These are phyloP conservation scores for Kryptopterus vitreolus DNA, from an alignment of 2,797 vertebrate species.

Conservation along the genomic window DNA sequence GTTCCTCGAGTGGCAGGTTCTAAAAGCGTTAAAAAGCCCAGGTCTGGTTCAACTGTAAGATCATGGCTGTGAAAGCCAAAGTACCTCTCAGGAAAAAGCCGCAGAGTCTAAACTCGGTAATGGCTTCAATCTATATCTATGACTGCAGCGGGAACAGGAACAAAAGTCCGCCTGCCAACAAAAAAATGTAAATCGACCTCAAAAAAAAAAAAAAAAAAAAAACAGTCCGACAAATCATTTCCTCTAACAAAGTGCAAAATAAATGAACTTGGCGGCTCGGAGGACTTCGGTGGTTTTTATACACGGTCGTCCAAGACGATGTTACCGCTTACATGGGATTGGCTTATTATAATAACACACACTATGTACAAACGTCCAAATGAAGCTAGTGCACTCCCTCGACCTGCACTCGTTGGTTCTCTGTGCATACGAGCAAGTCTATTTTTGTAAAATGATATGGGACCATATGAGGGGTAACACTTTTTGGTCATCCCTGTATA, in stretches of 20 bases:
- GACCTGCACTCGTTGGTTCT: too few species aligned
- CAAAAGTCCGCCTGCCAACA: neutral
- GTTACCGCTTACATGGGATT: too few species aligned
- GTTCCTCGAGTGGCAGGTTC: slow-evolving; percentile 27
- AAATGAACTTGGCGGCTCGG: neutral
- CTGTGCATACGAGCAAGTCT: too few species aligned
- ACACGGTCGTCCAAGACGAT: too few species aligned
- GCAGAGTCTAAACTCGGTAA: neutral
- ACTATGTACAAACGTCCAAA: too few species aligned
- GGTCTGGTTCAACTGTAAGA: slow-evolving; percentile 23
- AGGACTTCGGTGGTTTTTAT: neutral
- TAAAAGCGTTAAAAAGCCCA: slow-evolving; percentile 25
- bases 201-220: too few species aligned
- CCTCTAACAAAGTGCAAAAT: neutral
- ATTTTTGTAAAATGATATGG: too few species aligned
- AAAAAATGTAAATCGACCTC: neutral
- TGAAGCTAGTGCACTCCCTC: too few species aligned
- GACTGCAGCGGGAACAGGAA: neutral
- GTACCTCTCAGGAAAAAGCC: neutral
- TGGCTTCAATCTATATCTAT: neutral
- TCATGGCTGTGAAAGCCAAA: slow-evolving; percentile 17
- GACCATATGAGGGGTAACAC: too few species aligned
- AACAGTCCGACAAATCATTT: neutral
- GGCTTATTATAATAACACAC: too few species aligned
- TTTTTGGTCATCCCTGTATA: too few species aligned